A percentile compares a stretch with the other conserved stretches of the same genome.
phyloP scores from a whole-genome alignment of 1,140 invertebrate genomes.

The Euschistus heros region DNA sequence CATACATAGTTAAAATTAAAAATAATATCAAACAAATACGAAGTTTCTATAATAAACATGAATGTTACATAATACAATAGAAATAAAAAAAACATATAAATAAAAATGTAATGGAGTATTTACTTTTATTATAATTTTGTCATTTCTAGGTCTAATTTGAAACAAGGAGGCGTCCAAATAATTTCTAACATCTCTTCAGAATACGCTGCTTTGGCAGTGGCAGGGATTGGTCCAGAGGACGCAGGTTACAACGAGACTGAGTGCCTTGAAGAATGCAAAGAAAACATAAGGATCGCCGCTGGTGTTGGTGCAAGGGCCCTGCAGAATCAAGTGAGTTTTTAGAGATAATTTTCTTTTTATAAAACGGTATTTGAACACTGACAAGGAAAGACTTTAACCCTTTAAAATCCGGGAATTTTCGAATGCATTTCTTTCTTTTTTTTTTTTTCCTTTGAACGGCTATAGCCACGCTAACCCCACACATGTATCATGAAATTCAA shows the following conservation, averaged over 20 bases:
- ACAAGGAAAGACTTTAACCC: too few relatives aligned
- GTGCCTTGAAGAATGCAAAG: slow-evolving; percentile 40
- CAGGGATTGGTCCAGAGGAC: slow-evolving; percentile 54
- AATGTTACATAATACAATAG: not conserved
- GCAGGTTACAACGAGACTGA: slow-evolving; percentile 50
- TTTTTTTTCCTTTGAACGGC: too few relatives aligned
- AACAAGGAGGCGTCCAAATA: slow-evolving; percentile 43
- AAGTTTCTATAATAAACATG: not conserved
- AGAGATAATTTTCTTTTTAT: not conserved
- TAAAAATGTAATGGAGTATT: not conserved
- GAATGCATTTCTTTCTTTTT: too few relatives aligned
- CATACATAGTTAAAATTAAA: not conserved
- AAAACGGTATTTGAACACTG: too few relatives aligned
- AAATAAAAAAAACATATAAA: not conserved
- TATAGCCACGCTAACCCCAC: too few relatives aligned
- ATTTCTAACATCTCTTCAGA: slow-evolving; percentile 52
- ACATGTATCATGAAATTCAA: too few relatives aligned
- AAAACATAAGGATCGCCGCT: slow-evolving; percentile 39
- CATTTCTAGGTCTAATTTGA: slow-evolving; percentile 28
- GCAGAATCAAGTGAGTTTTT: slow-evolving; percentile 41
- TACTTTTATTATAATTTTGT: not conserved
- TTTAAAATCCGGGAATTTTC: too few relatives aligned
- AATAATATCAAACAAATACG: not conserved
- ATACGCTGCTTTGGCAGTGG: slow-evolving; percentile 54
- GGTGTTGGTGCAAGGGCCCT: slow-evolving; percentile 40